Percentiles rank a stretch among this genome's conserved stretches.
Evolutionary conservation across 2,888 invertebrate genomes (phyloP).

Genomic region (Tachina grossa): DNA sequence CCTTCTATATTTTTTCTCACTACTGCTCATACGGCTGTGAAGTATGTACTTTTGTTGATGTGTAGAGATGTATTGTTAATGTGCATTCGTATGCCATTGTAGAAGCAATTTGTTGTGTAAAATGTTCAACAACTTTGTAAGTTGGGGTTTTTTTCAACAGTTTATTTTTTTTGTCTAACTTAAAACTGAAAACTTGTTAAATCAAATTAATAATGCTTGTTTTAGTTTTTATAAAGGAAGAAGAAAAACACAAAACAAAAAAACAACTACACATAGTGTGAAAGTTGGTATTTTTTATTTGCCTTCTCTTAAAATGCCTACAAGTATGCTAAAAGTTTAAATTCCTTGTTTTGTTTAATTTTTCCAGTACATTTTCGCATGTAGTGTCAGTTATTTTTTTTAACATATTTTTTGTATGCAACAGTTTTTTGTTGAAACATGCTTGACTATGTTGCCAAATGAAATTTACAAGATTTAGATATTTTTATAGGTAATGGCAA

Average conservation of each 20-base stretch:
- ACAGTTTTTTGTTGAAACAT: slow-evolving; percentile 44
- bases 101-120: slow-evolving; percentile 40
- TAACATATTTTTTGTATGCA: slow-evolving; percentile 48
- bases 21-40: too few relatives aligned
- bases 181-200: slow-evolving; percentile 38
- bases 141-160: slow-evolving; percentile 19
- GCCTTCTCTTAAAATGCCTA: slow-evolving; percentile 35
- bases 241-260: too few relatives aligned
- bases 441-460: slow-evolving; percentile 26
- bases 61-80: too few relatives aligned
- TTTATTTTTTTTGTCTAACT: slow-evolving; percentile 1
- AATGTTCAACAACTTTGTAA: slow-evolving; percentile 56
- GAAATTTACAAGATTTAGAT: neutral
- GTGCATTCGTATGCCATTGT: too few relatives aligned
- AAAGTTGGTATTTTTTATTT: neutral
- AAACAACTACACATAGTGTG: neutral
- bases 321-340: slow-evolving; percentile 38
- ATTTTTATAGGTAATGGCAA: slow-evolving; percentile 28
- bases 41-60: too few relatives aligned
- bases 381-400: slow-evolving; percentile 1
- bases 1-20: too few relatives aligned
- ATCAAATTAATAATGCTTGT: slow-evolving; percentile 54
- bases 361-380: slow-evolving; percentile 12
- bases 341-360: slow-evolving; percentile 22
- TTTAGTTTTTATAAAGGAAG: slow-evolving; percentile 35